Evolutionary conservation across 2,113 vertebrate species (phyloP), one percentile per base, ranked within the genome.

Genomic region (Taurulus bubalis): DNA sequence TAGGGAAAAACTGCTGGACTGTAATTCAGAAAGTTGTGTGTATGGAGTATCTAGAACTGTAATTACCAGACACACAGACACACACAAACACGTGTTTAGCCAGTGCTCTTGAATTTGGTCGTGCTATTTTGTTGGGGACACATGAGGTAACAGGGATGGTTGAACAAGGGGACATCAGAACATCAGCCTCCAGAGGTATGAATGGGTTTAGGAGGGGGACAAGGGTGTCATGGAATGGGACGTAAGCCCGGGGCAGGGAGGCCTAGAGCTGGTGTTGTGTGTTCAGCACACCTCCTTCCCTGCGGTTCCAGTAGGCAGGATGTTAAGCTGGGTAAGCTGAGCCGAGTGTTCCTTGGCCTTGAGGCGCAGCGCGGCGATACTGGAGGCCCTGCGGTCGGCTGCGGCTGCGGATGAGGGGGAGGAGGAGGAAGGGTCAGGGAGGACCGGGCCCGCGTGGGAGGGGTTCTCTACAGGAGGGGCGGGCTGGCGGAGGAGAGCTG

Each of bases 251-350:
- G 86, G 83, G 75, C 3, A 3, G 73, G 79, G 81, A 64, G 86
- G 86, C 18, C 87, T 83, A 70, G 47, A 76, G 71, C 59, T 89
- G 87, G 77, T 90, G 71, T 88, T 20, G 72, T 85, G 88, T 85
- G 85, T 89, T 98, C 96, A 99, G 96, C 97, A 99, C 95, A 99
- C 98, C 96, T 99, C 98, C 95, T 99, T 99, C 93, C 98, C 97
- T 55, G 98, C 87, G 87, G 95, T 95, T 91, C 94, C 96, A 26
- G 96, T 86, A n/a, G 97, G 97, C 94, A 99, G 96, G 93, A 99
- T 97, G 95, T 98, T 99, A 85, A 99, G 97, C 95, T 99, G 98
- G 86, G 97, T 99, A 88, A 99, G 96, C 95, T 99, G 98, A 67
- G 98, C 98, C 3, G 97, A 98, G 92, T 99, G 97, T 93, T 99